Evolutionary conservation across 2,797 vertebrate genomes (phyloP), one percentile per base, ranked within the genome.

Genomic region (Naso thynnoides): DNA sequence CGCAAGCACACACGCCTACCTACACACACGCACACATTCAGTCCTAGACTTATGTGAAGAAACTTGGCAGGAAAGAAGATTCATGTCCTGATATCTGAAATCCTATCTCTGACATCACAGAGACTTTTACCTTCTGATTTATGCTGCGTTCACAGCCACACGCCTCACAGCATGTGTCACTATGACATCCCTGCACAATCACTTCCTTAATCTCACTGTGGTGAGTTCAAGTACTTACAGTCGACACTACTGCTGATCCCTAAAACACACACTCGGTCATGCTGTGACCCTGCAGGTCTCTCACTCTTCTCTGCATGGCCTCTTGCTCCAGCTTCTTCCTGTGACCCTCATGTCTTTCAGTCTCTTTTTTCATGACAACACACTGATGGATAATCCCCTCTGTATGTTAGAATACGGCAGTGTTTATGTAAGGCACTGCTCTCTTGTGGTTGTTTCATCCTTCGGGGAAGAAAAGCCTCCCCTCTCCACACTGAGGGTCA

Each of bases 391-490:
- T 88, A 74, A 45, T 15, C 61, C 38, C 24, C 36, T 45, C 79
- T 47, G 50, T 64, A n/a, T 73, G 78, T 70, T 70, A 31, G 59
- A 78, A 61, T 39, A 18, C 71, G 74, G 63, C 76, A 80, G 68
- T 91, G 88, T 92, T 90, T 91, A 52, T 81, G 63, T 82, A 88
- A 83, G 74, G 72, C 74, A 7, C 62, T 79, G 77, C 74, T 92
- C 86, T 88, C 85, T 82, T 76, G 56, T 59, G 91, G 89, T 91
- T 91, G 71, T 85, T 92, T 90, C 78, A 82, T 86, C 82, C 83
- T 88, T 63, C 45, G 38, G 73, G 74, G 87, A 88, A 81, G 59
- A 70, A 59, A 82, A 85, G 74, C 73, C 80, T 71, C 71, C 82
- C 86, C 73, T 58, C 61, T 61, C 60, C 10, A 39, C 47, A 67